phyloP scores from a whole-genome alignment of 2,888 invertebrate genomes.

The Cepaea hortensis region DNA sequence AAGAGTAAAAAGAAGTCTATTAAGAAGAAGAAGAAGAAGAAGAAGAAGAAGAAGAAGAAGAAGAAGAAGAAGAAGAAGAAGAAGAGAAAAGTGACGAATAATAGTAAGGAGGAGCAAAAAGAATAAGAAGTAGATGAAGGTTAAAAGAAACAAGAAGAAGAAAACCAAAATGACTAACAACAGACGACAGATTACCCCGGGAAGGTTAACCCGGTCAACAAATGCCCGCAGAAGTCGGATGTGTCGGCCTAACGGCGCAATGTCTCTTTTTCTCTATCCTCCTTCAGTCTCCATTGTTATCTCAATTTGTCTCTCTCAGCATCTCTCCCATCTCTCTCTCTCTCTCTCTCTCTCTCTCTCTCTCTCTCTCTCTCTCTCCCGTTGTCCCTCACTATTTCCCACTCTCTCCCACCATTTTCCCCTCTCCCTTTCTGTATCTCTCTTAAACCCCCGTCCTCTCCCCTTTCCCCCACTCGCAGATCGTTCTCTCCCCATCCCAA shows the following conservation, averaged over 20 bases:
- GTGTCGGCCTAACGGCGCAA: too few species aligned
- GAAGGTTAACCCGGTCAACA: too few species aligned
- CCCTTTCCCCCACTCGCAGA: too few species aligned
- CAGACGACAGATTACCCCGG: too few species aligned
- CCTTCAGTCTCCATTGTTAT: neutral
- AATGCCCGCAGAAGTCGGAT: too few species aligned
- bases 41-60: too few species aligned
- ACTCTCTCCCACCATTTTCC: conserved; percentile 4
- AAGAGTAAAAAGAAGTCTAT: neutral
- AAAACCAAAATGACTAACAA: too few species aligned
- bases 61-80: neutral
- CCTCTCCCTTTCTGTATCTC: conserved; percentile 23
- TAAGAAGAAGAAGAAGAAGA: neutral
- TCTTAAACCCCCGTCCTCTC: too few species aligned
- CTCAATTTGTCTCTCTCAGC: neutral
- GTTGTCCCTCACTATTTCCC: conserved; percentile 5
- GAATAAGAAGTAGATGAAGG: too few species aligned
- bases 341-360: neutral
- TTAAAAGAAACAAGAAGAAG: too few species aligned
- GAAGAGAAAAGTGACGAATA: neutral
- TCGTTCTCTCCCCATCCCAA: too few species aligned
- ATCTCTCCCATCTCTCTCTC: neutral
- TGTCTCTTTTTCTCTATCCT: conserved; percentile 3
- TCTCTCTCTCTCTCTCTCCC: conserved; percentile 32
- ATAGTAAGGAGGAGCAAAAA: too few species aligned